phyloP scores from a whole-genome alignment of 2,888 invertebrate genomes.

The Drosophila meridionalis region DNA sequence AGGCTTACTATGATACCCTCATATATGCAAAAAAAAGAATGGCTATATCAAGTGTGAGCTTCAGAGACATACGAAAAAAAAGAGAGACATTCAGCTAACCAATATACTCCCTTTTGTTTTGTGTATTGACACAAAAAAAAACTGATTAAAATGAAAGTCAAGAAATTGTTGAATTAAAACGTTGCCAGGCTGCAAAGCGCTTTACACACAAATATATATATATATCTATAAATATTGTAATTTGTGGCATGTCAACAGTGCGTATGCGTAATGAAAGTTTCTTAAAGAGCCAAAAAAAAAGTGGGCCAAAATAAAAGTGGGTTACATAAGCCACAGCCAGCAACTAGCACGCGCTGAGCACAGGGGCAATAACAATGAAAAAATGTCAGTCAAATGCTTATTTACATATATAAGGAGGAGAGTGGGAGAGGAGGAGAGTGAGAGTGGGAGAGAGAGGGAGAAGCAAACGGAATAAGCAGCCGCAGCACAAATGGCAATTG shows the following conservation, averaged over 20 bases:
- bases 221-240: conserved; percentile 6
- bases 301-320: conserved; percentile 11
- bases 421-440: too few relatives aligned
- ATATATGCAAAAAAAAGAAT: too few relatives aligned
- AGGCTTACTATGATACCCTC: too few relatives aligned
- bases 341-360: conserved; percentile 33
- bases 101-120: background rate
- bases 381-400: conserved; percentile 56
- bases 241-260: conserved; percentile 17
- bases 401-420: conserved; percentile 54
- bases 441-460: background rate
- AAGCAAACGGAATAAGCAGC: conserved; percentile 16
- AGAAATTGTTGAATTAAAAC: conserved; percentile 15
- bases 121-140: background rate
- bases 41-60: too few relatives aligned
- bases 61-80: background rate
- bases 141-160: conserved; percentile 6
- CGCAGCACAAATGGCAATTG: conserved; percentile 18
- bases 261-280: conserved; percentile 50
- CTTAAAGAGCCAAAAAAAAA: conserved; percentile 2
- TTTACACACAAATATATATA: conserved; percentile 13
- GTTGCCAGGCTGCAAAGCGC: conserved; percentile 62
- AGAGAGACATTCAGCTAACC: background rate
- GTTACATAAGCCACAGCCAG: conserved; percentile 30
- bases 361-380: conserved; percentile 61